Evolutionary conservation across 2,888 invertebrate genomes (phyloP).

Genomic region (Rugalucina vietnamica): DNA sequence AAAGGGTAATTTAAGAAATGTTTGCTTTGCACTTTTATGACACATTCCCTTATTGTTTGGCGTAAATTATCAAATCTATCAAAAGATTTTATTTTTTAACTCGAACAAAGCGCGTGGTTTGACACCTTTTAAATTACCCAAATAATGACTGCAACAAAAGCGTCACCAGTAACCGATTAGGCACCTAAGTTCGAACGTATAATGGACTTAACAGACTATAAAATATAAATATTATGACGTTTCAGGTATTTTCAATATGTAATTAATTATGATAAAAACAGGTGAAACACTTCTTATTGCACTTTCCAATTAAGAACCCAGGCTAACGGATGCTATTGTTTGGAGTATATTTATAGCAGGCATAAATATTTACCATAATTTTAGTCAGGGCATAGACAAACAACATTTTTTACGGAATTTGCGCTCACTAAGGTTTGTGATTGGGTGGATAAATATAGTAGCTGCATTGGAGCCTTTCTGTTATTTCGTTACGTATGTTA

Average conservation of each 20-base stretch:
- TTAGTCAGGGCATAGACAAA: not conserved
- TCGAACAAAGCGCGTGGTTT: not conserved
- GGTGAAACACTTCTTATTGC: not conserved
- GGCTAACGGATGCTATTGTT: not conserved
- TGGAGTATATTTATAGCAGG: not conserved
- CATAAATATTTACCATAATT: not conserved
- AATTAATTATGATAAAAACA: not conserved
- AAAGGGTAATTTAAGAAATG: no score
- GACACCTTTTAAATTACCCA: not conserved
- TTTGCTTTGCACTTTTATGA: no score
- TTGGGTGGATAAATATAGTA: no score
- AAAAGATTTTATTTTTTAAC: not conserved
- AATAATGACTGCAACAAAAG: not conserved
- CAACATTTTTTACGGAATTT: no score
- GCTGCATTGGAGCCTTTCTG: no score
- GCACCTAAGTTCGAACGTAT: not conserved
- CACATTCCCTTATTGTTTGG: not conserved
- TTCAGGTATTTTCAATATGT: not conserved
- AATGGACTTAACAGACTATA: not conserved
- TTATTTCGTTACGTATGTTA: no score
- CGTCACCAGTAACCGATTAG: constrained; percentile 5
- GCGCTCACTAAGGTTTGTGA: no score
- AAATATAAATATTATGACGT: constrained; percentile 6
- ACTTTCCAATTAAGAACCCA: not conserved
- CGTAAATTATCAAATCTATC: not conserved